Conservation (phyloP, 2,797 vertebrate species). For the Syncerus caffer region DNA sequence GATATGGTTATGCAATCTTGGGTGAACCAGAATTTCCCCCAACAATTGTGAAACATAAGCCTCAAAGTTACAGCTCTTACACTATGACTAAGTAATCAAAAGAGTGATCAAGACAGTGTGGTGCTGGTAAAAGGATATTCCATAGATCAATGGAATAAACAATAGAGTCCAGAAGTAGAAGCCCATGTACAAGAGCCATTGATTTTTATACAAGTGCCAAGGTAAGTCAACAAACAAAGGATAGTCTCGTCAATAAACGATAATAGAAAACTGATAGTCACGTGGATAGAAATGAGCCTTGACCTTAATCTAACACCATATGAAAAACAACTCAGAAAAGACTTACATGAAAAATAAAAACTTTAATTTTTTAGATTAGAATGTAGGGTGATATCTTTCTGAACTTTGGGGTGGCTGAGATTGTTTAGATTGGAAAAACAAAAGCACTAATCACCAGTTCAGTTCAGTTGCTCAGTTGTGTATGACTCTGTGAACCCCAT, state of each 20-base stretch:
- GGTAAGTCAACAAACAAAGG: background rate
- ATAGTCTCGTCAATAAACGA: background rate
- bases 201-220: background rate
- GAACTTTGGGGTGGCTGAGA: background rate
- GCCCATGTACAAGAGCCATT: background rate
- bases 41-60: background rate
- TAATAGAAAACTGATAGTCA: background rate
- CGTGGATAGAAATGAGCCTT: background rate
- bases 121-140: background rate
- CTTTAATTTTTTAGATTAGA: background rate
- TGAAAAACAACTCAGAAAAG: background rate
- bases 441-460: background rate
- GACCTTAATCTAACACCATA: background rate
- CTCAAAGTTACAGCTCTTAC: background rate
- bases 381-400: background rate
- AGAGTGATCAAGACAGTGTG: background rate
- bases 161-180: background rate
- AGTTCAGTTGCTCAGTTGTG: background rate
- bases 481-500: background rate
- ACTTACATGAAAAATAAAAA: background rate
- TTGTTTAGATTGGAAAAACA: background rate
- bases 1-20: background rate
- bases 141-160: background rate
- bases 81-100: background rate
- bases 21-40: background rate